These are phyloP conservation scores for Amphiprion ocellaris DNA, from an alignment of 2,113 vertebrate species.

Conservation along the genomic window DNA sequence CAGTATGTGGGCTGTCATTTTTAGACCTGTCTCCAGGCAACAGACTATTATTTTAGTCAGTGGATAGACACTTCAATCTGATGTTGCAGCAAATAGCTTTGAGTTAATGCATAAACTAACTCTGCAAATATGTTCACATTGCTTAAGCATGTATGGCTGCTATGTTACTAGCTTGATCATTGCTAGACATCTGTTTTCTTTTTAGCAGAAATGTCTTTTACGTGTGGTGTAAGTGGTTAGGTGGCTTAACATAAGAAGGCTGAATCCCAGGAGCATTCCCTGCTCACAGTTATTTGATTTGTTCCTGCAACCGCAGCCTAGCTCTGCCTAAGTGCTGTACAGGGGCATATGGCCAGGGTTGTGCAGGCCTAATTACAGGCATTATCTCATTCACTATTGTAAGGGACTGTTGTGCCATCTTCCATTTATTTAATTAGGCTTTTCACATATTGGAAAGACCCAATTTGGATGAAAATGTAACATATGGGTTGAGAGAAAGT, in stretches of 20 bases:
- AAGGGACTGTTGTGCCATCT: conserved; percentile 93
- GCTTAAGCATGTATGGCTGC: background rate
- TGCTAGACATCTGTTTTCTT: conserved; percentile 8
- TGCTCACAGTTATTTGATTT: conserved; percentile 81
- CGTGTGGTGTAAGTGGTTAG: conserved; percentile 23
- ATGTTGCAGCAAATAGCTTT: conserved; percentile 39
- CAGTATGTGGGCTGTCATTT: conserved; percentile 52
- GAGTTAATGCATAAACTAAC: conserved; percentile 42
- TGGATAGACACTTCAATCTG: conserved; percentile 35
- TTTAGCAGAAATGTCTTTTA: conserved; percentile 3
- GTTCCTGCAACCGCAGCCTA: conserved; percentile 64
- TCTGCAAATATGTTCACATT: conserved; percentile 15
- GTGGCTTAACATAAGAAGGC: conserved; percentile 38
- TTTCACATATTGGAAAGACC: conserved; percentile 95
- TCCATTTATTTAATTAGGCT: conserved; percentile 99
- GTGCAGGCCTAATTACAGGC: conserved; percentile 91
- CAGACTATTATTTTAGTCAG: conserved; percentile 62
- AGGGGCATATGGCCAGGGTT: conserved; percentile 88
- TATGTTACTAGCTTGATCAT: background rate
- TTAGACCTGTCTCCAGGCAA: conserved; percentile 73
- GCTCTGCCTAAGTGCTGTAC: conserved; percentile 78
- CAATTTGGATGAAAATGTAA: conserved; percentile 90
- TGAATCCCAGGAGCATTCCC: conserved; percentile 65
- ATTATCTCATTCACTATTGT: conserved; percentile 94
- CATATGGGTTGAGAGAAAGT: conserved; percentile 73